Evolutionary conservation across 2,113 vertebrate genomes (phyloP), one percentile per base, ranked within the genome.

Genomic region (Megalops atlanticus): DNA sequence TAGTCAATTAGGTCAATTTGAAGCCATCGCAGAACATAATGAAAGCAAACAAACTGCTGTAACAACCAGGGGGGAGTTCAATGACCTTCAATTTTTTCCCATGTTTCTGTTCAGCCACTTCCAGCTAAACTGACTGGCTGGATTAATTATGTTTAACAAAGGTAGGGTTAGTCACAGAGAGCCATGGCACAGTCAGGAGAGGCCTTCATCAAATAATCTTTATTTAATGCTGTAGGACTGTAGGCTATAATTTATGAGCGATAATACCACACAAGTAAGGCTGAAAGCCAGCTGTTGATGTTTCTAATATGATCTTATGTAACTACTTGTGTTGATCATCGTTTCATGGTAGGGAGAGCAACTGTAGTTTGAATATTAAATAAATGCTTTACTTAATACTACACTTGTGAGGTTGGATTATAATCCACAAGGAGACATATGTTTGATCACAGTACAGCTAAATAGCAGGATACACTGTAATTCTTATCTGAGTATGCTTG

Each of bases 101-200:
- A 35, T 78, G 54, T 43, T 71, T 58, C 73, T 47, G 69, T 41
- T 31, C 68, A 58, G 78, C 79, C 75, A 71, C 12, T 7, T 69
- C 21, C 81, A 83, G 79, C 81, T 85, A 81, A 72, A 78, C 76
- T 71, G 81, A 74, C 76, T 40, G 54, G 71, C 79, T 41, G 43
- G 70, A 58, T 72, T 85, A 31, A 52, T 80, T 78, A 81, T 76
- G 80, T 33, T n/a, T 24, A 80, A 52, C 58, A 80, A 76, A 64
- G 52, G 52, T 18, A 24, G 6, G 27, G n/a, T n/a, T 27, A n/a
- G 58, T 31, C 58, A 64, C 24, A 64, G n/a, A 64, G 58, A 1
- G 4, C 7, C 11, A 64, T 31, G n/a, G 12, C 58, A 10, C 21
- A 64, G 31, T 64, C 11, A 64, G 8, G 31, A 10, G 1, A 31